Conservation (phyloP, 2,888 invertebrate species). For the Automeris io region DNA sequence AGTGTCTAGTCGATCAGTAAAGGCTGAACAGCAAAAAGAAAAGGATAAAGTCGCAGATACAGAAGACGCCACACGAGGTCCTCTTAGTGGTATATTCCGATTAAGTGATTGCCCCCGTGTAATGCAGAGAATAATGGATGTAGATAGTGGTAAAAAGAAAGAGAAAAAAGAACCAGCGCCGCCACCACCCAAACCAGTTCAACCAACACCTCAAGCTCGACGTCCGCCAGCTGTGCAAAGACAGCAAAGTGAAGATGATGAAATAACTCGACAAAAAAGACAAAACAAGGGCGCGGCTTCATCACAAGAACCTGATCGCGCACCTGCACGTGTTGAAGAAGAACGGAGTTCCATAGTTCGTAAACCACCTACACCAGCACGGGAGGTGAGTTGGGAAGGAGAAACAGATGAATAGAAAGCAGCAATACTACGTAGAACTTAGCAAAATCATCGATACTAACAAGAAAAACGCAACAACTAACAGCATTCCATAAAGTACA, state of each 20-base stretch:
- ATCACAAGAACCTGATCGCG: constrained; percentile 78
- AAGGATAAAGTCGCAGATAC: constrained; percentile 89
- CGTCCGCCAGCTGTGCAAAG: constrained; percentile 81
- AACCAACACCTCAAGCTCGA: constrained; percentile 74
- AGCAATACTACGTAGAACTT: constrained; percentile 57
- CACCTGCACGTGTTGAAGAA: constrained; percentile 73
- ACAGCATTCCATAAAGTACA: constrained; percentile 71
- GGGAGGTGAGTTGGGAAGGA: constrained; percentile 86
- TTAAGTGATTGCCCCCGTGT: constrained; percentile 92
- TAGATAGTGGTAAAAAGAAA: constrained; percentile 84
- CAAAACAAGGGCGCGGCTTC: constrained; percentile 86
- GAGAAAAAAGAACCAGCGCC: constrained; percentile 83
- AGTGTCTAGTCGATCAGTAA: constrained; percentile 76
- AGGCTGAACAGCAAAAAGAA: constrained; percentile 80
- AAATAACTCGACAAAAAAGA: constrained; percentile 90
- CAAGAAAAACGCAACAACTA: constrained; percentile 62
- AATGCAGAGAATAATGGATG: constrained; percentile 91
- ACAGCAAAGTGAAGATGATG: constrained; percentile 93
- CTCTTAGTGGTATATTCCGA: constrained; percentile 92
- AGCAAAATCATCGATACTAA: constrained; percentile 70
- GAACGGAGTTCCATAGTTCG: constrained; percentile 78
- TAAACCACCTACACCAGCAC: constrained; percentile 82
- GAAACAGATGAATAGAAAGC: constrained; percentile 53
- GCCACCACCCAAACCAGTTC: constrained; percentile 73
- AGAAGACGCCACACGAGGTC: constrained; percentile 91